These are phyloP conservation scores for Ruditapes philippinarum DNA, from an alignment of 1,140 invertebrate genomes.

Conservation along the genomic window DNA sequence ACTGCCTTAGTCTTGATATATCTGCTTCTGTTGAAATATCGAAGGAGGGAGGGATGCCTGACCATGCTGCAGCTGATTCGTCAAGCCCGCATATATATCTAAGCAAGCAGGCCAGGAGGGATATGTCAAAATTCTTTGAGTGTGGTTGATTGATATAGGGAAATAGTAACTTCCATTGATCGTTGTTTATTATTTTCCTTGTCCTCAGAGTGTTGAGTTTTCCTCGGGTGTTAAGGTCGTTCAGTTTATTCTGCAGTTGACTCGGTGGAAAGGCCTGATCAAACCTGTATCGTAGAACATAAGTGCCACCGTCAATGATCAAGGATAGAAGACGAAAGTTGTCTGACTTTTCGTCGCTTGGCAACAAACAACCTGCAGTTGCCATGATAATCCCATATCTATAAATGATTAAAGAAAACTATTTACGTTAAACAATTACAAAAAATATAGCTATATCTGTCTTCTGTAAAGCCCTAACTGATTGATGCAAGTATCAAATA, in stretches of 20 bases:
- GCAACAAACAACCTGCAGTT: too few relatives aligned
- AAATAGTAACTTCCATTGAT: neutral
- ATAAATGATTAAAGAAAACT: too few relatives aligned
- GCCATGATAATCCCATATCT: too few relatives aligned
- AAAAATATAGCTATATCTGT: too few relatives aligned
- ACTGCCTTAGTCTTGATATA: neutral
- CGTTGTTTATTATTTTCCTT: neutral
- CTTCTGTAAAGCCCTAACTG: too few relatives aligned
- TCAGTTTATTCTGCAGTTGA: neutral
- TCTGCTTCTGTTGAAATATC: neutral
- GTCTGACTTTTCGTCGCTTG: slow-evolving; percentile 1
- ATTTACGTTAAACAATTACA: too few relatives aligned
- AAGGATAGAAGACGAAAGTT: neutral
- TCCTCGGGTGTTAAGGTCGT: neutral
- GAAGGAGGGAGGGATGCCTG: neutral
- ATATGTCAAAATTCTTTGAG: neutral
- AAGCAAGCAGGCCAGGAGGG: neutral
- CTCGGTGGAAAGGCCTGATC: neutral
- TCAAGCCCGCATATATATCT: neutral
- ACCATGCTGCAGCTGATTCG: neutral
- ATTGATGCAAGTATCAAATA: too few relatives aligned
- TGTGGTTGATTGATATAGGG: neutral
- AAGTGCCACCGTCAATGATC: neutral
- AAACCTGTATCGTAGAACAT: neutral
- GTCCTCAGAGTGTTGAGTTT: neutral